These are phyloP conservation scores for Philopedon plagiatum DNA, from an alignment of 2,888 invertebrate genomes.

Conservation along the genomic window DNA sequence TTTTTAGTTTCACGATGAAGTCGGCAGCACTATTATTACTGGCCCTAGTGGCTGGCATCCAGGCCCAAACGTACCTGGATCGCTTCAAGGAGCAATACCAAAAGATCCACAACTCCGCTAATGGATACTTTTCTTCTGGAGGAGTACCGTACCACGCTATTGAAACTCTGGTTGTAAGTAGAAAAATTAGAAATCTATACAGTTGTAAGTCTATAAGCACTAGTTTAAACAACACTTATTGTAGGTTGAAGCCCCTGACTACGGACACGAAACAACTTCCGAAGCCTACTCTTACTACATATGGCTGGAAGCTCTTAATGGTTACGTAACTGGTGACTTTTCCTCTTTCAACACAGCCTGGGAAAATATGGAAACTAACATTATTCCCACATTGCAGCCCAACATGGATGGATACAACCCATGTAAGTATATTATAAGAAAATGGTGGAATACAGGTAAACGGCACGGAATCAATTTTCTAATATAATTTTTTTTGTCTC, in stretches of 20 bases:
- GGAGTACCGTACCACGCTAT: conserved; percentile 57
- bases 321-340: conserved; percentile 54
- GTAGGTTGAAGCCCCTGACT: conserved; percentile 56
- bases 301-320: conserved; percentile 56
- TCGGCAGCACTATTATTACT: conserved; percentile 37
- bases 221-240: no score
- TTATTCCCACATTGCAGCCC: conserved; percentile 54
- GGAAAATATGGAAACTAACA: conserved; percentile 54
- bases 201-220: no score
- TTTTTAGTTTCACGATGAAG: conserved; percentile 26
- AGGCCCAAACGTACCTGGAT: conserved; percentile 52
- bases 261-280: conserved; percentile 57
- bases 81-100: conserved; percentile 55
- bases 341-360: conserved; percentile 54
- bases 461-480: no score
- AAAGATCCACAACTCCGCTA: conserved; percentile 51
- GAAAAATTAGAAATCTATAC: no score
- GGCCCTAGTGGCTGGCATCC: conserved; percentile 46
- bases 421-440: conserved; percentile 7
- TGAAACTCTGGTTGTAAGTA: conserved; percentile 55
- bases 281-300: conserved; percentile 56
- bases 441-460: no score
- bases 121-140: conserved; percentile 55
- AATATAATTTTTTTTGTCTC: neutral
- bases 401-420: conserved; percentile 53